A percentile compares a stretch with the other conserved stretches of the same genome.
These are phyloP conservation scores for Epistrophella euchroma DNA, from an alignment of 2,888 invertebrate species.

Conservation along the genomic window DNA sequence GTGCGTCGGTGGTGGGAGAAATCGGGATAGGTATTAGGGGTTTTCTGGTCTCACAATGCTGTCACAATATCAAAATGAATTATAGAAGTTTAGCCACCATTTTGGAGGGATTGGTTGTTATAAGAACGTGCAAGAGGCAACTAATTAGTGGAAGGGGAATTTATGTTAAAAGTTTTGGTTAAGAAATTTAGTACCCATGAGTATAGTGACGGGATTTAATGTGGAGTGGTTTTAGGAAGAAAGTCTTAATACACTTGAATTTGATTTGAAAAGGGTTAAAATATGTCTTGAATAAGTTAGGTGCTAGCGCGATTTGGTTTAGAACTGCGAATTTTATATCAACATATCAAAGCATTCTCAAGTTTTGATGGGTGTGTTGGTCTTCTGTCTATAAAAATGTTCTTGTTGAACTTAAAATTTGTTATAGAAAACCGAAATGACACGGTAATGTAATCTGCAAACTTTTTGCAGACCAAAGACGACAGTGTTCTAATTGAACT, in stretches of 20 bases:
- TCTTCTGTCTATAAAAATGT: neutral
- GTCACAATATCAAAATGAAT: slow-evolving; percentile 54
- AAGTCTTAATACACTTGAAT: slow-evolving; percentile 17
- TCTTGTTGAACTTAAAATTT: neutral
- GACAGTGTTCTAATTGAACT: too few relatives aligned
- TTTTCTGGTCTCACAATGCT: slow-evolving; percentile 40
- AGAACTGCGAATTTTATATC: neutral
- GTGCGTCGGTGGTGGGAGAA: too few relatives aligned
- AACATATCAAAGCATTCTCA: neutral
- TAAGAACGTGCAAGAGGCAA: slow-evolving; percentile 35
- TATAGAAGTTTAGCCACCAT: slow-evolving; percentile 44
- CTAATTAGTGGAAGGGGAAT: slow-evolving; percentile 46
- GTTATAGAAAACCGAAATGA: neutral
- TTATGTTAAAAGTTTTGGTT: slow-evolving; percentile 31
- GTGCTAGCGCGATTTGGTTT: too few relatives aligned
- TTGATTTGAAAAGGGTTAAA: slow-evolving; percentile 28
- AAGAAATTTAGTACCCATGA: neutral
- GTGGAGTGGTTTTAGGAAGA: neutral
- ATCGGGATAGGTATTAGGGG: slow-evolving; percentile 30
- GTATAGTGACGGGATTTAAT: slow-evolving; percentile 20
- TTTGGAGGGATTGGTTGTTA: neutral
- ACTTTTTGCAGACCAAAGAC: too few relatives aligned
- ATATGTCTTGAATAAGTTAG: neutral
- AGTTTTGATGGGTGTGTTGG: neutral
- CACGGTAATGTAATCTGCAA: neutral